phyloP scores from a whole-genome alignment of 2,113 vertebrate genomes.

The Triplophysa rosa region DNA sequence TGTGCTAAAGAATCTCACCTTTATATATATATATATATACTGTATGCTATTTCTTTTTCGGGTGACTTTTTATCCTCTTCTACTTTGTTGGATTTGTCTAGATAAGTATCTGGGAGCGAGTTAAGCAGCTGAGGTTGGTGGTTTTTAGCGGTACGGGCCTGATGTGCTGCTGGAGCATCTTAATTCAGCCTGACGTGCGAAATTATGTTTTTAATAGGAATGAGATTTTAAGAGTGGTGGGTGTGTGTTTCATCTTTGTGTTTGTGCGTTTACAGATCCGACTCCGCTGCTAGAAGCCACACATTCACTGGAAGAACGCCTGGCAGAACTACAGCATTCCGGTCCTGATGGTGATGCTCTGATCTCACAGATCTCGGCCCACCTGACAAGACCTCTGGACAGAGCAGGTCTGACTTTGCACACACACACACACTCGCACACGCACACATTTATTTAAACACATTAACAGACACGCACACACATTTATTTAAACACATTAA shows the following conservation, averaged over 20 bases:
- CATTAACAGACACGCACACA: no score
- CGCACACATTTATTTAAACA: no score
- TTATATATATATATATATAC: constrained; percentile 51
- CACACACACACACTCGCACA: neutral
- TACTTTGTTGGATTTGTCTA: constrained; percentile 66
- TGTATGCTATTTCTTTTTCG: constrained; percentile 61
- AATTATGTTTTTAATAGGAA: constrained; percentile 17
- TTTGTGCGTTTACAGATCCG: constrained; percentile 73
- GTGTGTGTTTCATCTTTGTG: neutral
- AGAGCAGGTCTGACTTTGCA: constrained; percentile 76
- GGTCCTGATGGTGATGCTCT: constrained; percentile 73
- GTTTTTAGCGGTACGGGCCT: constrained; percentile 8
- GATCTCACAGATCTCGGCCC: constrained; percentile 76
- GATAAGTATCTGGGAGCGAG: constrained; percentile 69
- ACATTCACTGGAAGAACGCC: constrained; percentile 82
- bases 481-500: no score
- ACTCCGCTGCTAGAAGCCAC: constrained; percentile 86
- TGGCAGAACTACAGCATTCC: constrained; percentile 82
- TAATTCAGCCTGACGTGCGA: constrained; percentile 16
- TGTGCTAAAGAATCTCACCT: constrained; percentile 78
- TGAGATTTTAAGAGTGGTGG: constrained; percentile 8
- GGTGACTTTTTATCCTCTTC: constrained; percentile 55
- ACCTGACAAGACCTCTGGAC: constrained; percentile 83
- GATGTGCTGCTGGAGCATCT: constrained; percentile 1
- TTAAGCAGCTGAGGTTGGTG: constrained; percentile 30